Base-by-base conservation (phyloP, 1,140 invertebrate genomes). In the Spodoptera litura region DNA sequence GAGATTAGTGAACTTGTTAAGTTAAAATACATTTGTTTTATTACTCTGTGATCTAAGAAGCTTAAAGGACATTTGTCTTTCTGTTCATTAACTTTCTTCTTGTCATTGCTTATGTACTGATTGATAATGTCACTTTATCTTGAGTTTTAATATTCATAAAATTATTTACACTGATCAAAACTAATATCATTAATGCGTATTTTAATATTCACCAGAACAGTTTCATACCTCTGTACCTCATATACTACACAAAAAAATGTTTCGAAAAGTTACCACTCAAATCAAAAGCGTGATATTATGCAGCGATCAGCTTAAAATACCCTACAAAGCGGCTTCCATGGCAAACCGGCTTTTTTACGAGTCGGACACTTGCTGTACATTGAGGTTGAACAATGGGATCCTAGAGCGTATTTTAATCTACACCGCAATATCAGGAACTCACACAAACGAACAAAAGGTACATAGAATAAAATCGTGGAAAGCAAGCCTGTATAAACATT, bases 381-480 rank as follows among this genome's bases (percentile, higher is more conserved):
- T 53, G 52, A 38, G 56, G n/a, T 72, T 35, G 27, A 56, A 72
- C 68, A 72, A 72, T 56, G 53, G 51, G 10, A 15, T 56, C 56
- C 27, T 44, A 55, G n/a, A 71, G 51, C 68, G 31, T 35, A 27
- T 71, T 71, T 55, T 71, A 71, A 71, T 71, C 68, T 38, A 71
- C 68, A 38, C 52, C 31, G 53, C 68, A 71, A 56, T 71, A 52
- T 71, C 52, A 35, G 31, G 35, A 72, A 15, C 68, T 56, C 53
- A 11, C 27, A 53, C 52, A 56, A 27, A 44, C 44, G 11, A 11
- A 53, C 66, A 31, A 53, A 72, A 53, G 10, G 66, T 52, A 51
- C 64, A 11, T 59, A 61, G 51, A 70, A 12, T 70, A 15, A 25
- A 72, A 56, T 70, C 51, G 66, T 53, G 61, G 38, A 64, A 64